These are phyloP conservation scores for Halichoerus grypus DNA, from an alignment of 2,113 vertebrate species.

Conservation along the genomic window DNA sequence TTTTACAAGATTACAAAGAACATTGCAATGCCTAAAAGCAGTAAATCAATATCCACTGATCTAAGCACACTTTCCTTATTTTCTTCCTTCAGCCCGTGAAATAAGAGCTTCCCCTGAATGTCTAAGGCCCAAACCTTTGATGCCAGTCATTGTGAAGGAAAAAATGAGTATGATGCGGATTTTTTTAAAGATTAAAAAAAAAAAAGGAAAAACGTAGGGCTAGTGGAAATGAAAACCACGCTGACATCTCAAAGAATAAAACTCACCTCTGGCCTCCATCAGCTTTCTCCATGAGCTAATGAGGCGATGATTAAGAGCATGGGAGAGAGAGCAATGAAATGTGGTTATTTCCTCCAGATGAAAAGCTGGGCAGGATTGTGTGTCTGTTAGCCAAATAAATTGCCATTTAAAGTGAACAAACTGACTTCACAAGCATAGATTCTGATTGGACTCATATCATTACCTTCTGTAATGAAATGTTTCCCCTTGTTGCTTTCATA, in stretches of 20 bases:
- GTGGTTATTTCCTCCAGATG: neutral
- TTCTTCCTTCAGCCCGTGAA: neutral
- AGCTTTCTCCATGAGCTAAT: slow-evolving; percentile 58
- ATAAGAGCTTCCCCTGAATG: neutral
- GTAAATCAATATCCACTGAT: slow-evolving; percentile 3
- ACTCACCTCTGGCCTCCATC: slow-evolving; percentile 59
- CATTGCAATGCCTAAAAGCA: neutral
- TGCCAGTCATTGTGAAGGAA: neutral
- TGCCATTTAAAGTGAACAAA: slow-evolving; percentile 36
- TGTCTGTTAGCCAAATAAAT: slow-evolving; percentile 52
- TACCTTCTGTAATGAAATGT: slow-evolving; percentile 33
- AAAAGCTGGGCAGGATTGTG: slow-evolving; percentile 7
- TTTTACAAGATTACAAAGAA: neutral
- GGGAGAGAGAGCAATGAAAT: neutral
- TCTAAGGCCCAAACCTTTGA: slow-evolving; percentile 14
- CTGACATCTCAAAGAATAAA: slow-evolving; percentile 65
- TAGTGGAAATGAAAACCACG: slow-evolving; percentile 14
- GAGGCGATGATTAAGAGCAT: slow-evolving; percentile 44
- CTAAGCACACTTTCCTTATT: slow-evolving; percentile 22
- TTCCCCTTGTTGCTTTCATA: slow-evolving; percentile 27
- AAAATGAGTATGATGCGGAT: neutral
- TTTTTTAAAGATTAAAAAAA: slow-evolving; percentile 11
- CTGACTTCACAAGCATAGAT: neutral
- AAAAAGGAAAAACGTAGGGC: neutral
- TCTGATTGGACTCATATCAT: neutral